A percentile compares a stretch with the other conserved stretches of the same genome.
Evolutionary conservation across 2,888 invertebrate genomes (phyloP).

Genomic region (Diploptera punctata): DNA sequence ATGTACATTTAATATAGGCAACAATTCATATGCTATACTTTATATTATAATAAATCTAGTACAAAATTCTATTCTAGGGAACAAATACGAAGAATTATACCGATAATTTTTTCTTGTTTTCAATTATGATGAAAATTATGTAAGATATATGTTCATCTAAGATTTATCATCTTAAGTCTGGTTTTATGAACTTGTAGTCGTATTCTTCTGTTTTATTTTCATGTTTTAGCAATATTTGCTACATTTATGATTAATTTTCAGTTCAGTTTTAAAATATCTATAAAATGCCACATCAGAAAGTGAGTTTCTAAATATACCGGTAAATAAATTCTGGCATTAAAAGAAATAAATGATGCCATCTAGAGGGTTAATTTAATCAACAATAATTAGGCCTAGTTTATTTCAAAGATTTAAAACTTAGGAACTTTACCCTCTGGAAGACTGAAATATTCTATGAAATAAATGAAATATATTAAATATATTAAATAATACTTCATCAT

Average conservation of each 20-base stretch:
- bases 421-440: slow-evolving; percentile 39
- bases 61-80: slow-evolving; percentile 31
- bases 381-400: too few species aligned
- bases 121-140: slow-evolving; percentile 16
- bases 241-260: neutral
- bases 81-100: slow-evolving; percentile 16
- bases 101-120: slow-evolving; percentile 12
- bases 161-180: neutral
- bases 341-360: too few species aligned
- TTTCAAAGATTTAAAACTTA: slow-evolving; percentile 22
- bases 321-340: too few species aligned
- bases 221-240: neutral
- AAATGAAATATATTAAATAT: neutral
- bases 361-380: too few species aligned
- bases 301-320: too few species aligned
- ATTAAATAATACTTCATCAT: neutral
- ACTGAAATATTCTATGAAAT: slow-evolving; percentile 14
- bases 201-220: too few species aligned
- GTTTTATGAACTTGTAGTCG: too few species aligned
- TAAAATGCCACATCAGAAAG: too few species aligned
- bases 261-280: too few species aligned
- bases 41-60: slow-evolving; percentile 29
- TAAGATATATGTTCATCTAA: neutral
- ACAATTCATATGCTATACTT: slow-evolving; percentile 28
- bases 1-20: slow-evolving; percentile 30